Conservation (phyloP, 2,797 vertebrate species). For the Ispidina picta region DNA sequence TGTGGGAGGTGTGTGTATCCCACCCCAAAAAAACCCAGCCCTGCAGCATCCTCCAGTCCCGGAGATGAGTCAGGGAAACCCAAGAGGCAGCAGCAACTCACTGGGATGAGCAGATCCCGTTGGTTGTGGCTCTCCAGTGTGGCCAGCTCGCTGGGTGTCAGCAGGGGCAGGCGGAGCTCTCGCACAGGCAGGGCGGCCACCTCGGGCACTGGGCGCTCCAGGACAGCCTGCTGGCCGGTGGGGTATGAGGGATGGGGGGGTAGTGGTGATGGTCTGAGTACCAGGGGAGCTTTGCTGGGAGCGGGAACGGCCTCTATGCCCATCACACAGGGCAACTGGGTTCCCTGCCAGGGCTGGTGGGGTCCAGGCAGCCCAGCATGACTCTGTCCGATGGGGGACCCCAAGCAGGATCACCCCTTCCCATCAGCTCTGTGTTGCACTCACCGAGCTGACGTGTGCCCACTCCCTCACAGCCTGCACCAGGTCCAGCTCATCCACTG, state of each 20-base stretch:
- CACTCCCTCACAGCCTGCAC: constrained; percentile 76
- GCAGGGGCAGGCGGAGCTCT: constrained; percentile 77
- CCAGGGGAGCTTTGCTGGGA: accelerated
- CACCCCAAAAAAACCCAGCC: neutral
- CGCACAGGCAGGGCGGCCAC: constrained; percentile 71
- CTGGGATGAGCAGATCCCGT: constrained; percentile 76
- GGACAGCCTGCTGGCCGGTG: constrained; percentile 73
- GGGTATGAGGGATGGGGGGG: neutral
- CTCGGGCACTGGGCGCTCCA: constrained; percentile 70
- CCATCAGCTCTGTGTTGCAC: neutral
- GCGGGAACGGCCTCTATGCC: neutral
- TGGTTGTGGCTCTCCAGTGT: constrained; percentile 75
- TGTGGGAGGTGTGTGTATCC: no score
- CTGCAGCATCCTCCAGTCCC: neutral
- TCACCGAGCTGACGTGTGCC: constrained; percentile 81
- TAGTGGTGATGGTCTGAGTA: neutral
- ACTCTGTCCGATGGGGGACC: neutral
- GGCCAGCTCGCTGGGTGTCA: constrained; percentile 75
- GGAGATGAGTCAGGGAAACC: neutral
- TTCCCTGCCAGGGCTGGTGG: neutral
- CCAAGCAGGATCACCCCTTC: no score
- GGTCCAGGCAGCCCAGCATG: neutral
- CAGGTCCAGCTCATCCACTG: constrained; percentile 73
- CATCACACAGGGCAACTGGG: neutral
- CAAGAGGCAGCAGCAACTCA: neutral